Conservation (phyloP, 2,888 invertebrate species). For the Drosophila meridionalis region DNA sequence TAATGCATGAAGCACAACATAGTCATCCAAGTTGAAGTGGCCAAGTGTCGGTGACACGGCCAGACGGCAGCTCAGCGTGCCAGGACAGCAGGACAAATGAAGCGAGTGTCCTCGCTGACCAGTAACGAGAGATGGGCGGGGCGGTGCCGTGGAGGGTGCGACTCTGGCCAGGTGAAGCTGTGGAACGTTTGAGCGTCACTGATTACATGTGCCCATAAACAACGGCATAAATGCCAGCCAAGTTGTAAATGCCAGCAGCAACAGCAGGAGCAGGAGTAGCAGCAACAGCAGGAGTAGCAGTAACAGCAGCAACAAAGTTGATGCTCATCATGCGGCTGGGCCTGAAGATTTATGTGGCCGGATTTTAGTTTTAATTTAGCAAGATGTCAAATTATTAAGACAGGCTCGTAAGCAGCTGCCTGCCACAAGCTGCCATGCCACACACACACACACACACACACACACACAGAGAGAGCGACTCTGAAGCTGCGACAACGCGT, state of each 20-base stretch:
- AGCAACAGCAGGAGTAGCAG: conserved; percentile 15
- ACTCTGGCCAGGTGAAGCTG: conserved; percentile 46
- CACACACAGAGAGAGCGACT: conserved; percentile 1
- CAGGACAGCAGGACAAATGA: conserved; percentile 57
- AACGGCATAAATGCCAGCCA: conserved; percentile 55
- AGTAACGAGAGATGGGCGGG: no score
- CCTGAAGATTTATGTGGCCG: conserved; percentile 62
- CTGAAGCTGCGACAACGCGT: conserved; percentile 40
- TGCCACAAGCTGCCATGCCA: conserved; percentile 14
- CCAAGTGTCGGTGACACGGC: conserved; percentile 49
- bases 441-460: conserved; percentile 10
- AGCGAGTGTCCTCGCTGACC: conserved; percentile 40
- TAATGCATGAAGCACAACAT: conserved; percentile 50
- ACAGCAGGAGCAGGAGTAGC: conserved; percentile 6
- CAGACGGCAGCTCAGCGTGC: conserved; percentile 25
- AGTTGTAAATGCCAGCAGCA: conserved; percentile 47
- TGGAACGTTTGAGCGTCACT: conserved; percentile 52
- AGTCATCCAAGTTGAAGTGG: conserved; percentile 43
- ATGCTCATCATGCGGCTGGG: conserved; percentile 36
- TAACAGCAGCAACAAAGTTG: conserved; percentile 9
- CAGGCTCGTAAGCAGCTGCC: conserved; percentile 30
- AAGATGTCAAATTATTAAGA: conserved; percentile 72
- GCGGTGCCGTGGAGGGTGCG: no score
- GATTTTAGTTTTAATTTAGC: conserved; percentile 75
- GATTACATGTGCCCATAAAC: conserved; percentile 75